phyloP scores from a whole-genome alignment of 1,140 invertebrate genomes.

The Zaprionus ornatus region DNA sequence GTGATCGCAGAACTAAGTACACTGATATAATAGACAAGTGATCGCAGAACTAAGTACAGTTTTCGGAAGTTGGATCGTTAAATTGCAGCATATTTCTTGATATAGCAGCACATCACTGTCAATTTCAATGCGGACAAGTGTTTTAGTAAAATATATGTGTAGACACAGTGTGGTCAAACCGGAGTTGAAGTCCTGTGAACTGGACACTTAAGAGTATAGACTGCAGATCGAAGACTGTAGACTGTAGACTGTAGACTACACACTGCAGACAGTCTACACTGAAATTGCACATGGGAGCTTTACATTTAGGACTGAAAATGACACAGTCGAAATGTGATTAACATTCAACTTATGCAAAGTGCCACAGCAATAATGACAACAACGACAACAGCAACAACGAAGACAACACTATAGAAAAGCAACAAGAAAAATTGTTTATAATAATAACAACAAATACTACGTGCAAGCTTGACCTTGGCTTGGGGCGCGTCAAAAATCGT shows the following conservation, averaged over 20 bases:
- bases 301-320: conserved; percentile 30
- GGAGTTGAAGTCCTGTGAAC: neutral
- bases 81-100: too few relatives aligned
- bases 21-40: too few relatives aligned
- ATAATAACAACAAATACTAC: conserved; percentile 32
- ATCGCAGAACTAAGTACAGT: too few relatives aligned
- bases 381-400: conserved; percentile 25
- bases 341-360: conserved; percentile 52
- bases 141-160: neutral
- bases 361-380: conserved; percentile 33
- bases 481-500: conserved; percentile 57
- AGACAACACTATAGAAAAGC: conserved; percentile 8
- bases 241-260: neutral
- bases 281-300: conserved; percentile 1
- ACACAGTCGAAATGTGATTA: conserved; percentile 43
- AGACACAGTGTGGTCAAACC: neutral
- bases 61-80: too few relatives aligned
- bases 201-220: neutral
- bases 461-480: conserved; percentile 56
- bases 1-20: too few relatives aligned
- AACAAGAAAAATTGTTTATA: neutral
- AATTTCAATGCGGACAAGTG: neutral
- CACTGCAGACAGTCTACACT: too few relatives aligned
- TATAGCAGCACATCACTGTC: neutral
- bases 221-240: neutral